Percentiles rank a stretch among this genome's conserved stretches.
These are phyloP conservation scores for Nemotelus pantherinus DNA, from an alignment of 2,888 invertebrate genomes.

Conservation along the genomic window DNA sequence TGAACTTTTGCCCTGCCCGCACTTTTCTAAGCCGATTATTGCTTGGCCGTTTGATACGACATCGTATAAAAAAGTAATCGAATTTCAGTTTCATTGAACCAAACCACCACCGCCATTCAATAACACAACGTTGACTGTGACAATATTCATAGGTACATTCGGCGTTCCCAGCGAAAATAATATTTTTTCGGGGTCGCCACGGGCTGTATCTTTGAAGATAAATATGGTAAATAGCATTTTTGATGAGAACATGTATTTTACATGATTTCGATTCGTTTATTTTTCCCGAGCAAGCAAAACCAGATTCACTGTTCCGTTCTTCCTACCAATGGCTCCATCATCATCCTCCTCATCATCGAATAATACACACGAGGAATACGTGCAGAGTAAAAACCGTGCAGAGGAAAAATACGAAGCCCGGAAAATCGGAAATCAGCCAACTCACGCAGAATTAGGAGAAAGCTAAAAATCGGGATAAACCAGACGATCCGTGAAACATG, in stretches of 20 bases:
- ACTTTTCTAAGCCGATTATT: conserved; percentile 18
- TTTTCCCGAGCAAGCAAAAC: neutral
- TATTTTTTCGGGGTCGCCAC: neutral
- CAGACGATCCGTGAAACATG: conserved; percentile 28
- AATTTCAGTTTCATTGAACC: neutral
- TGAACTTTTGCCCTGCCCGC: neutral
- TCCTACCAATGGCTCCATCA: neutral
- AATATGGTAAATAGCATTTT: conserved; percentile 5
- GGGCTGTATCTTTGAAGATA: conserved; percentile 9
- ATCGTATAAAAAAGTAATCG: neutral
- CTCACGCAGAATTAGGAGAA: conserved; percentile 17
- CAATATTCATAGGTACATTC: neutral
- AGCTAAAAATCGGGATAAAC: conserved; percentile 3
- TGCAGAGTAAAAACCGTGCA: neutral
- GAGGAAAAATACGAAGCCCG: neutral
- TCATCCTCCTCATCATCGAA: neutral
- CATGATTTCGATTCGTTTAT: neutral
- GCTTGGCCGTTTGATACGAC: conserved; percentile 3
- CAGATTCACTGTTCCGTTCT: neutral
- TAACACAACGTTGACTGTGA: too few relatives aligned
- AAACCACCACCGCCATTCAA: neutral
- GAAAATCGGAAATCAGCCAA: conserved; percentile 8
- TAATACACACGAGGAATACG: neutral
- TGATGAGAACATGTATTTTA: neutral
- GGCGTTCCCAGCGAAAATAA: neutral